Conservation (phyloP, 2,113 vertebrate species). For the Neolamprologus sp. region DNA sequence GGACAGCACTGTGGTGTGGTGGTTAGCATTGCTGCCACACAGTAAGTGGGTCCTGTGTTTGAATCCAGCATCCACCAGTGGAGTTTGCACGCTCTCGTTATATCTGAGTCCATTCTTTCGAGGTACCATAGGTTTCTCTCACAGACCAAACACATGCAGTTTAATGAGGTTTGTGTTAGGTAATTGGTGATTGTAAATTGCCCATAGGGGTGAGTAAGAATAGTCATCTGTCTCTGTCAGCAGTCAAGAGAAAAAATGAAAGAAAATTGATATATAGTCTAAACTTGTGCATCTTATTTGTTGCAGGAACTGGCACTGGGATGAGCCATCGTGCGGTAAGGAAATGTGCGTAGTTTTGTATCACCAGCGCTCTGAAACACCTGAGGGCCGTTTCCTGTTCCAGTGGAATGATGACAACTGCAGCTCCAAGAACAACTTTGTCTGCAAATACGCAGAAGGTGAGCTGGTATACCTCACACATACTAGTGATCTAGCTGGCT, state of each 20-base stretch:
- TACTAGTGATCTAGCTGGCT: not conserved
- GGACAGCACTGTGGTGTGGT: not conserved
- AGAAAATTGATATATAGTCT: not conserved
- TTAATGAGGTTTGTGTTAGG: not conserved
- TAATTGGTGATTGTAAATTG: not conserved
- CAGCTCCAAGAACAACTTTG: conserved; percentile 91
- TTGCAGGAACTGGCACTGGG: conserved; percentile 88
- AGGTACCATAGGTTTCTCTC: not conserved
- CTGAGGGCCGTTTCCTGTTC: conserved; percentile 78
- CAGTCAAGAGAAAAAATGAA: not conserved
- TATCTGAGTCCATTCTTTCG: not conserved
- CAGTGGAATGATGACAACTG: conserved; percentile 91
- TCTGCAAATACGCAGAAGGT: conserved; percentile 93
- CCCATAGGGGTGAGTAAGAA: not conserved
- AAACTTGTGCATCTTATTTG: not conserved
- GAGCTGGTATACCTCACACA: not conserved
- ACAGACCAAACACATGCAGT: not conserved
- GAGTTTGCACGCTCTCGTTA: not conserved
- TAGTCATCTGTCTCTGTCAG: not conserved
- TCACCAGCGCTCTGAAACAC: conserved; percentile 77
- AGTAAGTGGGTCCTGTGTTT: not conserved
- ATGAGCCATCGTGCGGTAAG: conserved; percentile 87
- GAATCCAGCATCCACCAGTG: not conserved
- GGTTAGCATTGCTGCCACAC: not conserved
- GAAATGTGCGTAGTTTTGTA: conserved; percentile 90